Evolutionary conservation across 2,797 vertebrate genomes (phyloP).

Genomic region (Xenopus petersii): DNA sequence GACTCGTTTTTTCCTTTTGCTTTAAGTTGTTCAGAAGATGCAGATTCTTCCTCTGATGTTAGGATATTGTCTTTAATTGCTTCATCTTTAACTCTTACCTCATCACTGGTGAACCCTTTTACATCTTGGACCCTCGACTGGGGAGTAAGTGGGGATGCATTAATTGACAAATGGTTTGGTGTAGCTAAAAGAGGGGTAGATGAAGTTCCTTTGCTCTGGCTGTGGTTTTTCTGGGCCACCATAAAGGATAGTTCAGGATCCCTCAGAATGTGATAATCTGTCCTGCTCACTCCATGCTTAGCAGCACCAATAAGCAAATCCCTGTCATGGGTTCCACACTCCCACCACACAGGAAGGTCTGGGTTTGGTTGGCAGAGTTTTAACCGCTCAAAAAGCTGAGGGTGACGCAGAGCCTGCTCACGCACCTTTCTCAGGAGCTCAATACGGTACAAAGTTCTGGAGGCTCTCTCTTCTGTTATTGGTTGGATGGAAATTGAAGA

Average conservation of each 20-base stretch:
- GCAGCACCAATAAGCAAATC: slow-evolving; percentile 93
- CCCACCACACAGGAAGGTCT: slow-evolving; percentile 96
- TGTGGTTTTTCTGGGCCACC: slow-evolving; percentile 88
- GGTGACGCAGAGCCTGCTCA: slow-evolving; percentile 92
- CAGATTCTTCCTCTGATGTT: slow-evolving; percentile 77
- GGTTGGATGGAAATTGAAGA: slow-evolving; percentile 89
- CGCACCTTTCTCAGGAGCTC: slow-evolving; percentile 92
- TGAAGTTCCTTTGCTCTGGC: slow-evolving; percentile 79
- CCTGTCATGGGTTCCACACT: slow-evolving; percentile 88
- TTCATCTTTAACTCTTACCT: slow-evolving; percentile 65
- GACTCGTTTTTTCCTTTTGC: slow-evolving; percentile 71
- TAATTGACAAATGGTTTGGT: slow-evolving; percentile 69
- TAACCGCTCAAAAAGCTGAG: slow-evolving; percentile 83
- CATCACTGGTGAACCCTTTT: slow-evolving; percentile 69
- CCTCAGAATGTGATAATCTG: slow-evolving; percentile 95
- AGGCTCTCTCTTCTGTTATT: slow-evolving; percentile 96
- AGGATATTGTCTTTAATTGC: slow-evolving; percentile 65
- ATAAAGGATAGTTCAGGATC: slow-evolving; percentile 96
- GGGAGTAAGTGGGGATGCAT: slow-evolving; percentile 69
- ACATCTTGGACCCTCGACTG: slow-evolving; percentile 71
- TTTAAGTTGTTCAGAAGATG: slow-evolving; percentile 66
- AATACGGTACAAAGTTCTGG: slow-evolving; percentile 92
- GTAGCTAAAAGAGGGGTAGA: slow-evolving; percentile 73
- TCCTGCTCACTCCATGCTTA: slow-evolving; percentile 96
- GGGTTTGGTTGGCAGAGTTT: slow-evolving; percentile 88